Conservation (phyloP, 2,113 vertebrate species). For the Peromyscus leucopus region DNA sequence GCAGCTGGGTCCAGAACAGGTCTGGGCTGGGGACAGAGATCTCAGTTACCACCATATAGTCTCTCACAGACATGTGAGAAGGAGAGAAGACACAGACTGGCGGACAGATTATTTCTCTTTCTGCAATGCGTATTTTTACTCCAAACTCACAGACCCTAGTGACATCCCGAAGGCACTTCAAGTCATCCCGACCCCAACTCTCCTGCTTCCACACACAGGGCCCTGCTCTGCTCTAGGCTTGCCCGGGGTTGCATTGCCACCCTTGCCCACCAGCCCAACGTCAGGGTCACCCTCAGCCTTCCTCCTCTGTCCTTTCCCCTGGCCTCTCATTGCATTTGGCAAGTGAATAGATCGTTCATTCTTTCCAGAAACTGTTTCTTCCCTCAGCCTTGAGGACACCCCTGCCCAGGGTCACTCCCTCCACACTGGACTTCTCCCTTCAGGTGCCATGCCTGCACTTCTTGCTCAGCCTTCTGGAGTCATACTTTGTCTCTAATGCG, state of each 20-base stretch:
- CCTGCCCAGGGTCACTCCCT: neutral
- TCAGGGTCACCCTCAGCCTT: neutral
- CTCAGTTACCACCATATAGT: neutral
- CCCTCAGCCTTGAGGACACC: neutral
- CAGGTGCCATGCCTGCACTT: neutral
- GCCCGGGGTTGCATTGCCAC: rapidly evolving
- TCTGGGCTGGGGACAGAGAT: neutral
- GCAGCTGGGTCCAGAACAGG: neutral
- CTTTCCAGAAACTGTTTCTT: neutral
- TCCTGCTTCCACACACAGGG: neutral
- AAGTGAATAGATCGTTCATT: neutral
- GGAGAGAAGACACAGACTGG: neutral
- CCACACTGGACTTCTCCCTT: no score
- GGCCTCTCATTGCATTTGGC: neutral
- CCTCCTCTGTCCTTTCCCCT: neutral
- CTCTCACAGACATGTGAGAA: neutral
- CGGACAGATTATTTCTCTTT: neutral
- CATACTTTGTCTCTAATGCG: neutral
- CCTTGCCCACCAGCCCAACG: neutral
- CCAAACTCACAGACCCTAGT: neutral
- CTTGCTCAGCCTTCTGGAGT: no score
- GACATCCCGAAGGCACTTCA: neutral
- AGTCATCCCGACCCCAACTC: neutral
- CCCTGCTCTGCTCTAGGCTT: neutral
- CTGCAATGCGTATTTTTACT: neutral